These are phyloP conservation scores for Drosophila suboccidentalis DNA, from an alignment of 2,888 invertebrate species.

Conservation along the genomic window DNA sequence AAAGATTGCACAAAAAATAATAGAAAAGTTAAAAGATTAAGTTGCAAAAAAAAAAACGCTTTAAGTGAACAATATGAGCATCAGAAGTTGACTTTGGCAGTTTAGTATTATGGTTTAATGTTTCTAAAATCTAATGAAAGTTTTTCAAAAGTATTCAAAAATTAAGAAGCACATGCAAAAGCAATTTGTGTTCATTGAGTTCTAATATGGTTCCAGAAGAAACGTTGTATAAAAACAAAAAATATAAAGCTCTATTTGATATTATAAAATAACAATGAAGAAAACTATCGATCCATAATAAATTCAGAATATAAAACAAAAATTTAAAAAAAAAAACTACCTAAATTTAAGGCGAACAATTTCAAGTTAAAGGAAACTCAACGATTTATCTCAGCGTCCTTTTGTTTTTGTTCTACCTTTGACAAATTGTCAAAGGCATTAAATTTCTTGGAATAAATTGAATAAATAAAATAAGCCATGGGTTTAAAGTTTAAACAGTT, in stretches of 20 bases:
- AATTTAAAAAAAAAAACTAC: no score
- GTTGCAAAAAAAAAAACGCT: constrained; percentile 13
- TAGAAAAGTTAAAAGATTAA: constrained; percentile 5
- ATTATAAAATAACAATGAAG: no score
- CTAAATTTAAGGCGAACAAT: background rate
- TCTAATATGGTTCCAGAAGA: background rate
- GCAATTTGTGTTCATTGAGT: background rate
- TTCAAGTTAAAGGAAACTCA: background rate
- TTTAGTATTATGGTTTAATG: constrained; percentile 7
- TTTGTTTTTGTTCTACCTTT: background rate
- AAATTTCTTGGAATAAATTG: constrained; percentile 12
- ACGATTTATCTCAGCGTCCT: background rate
- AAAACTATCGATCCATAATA: no score
- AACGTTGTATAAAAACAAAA: background rate
- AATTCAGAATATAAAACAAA: no score
- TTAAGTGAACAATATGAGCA: constrained; percentile 28
- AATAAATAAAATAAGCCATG: constrained; percentile 39
- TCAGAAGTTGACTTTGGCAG: constrained; percentile 11
- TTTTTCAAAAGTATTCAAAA: background rate
- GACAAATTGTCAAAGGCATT: constrained; percentile 10
- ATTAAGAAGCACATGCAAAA: background rate
- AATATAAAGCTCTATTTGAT: no score
- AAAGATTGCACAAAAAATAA: constrained; percentile 24
- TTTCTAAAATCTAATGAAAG: constrained; percentile 1
- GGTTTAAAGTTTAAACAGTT: constrained; percentile 42